These are phyloP conservation scores for Heliocidaris tuberculata DNA, from an alignment of 35 echinoderm and acorn worm species.

Conservation along the genomic window DNA sequence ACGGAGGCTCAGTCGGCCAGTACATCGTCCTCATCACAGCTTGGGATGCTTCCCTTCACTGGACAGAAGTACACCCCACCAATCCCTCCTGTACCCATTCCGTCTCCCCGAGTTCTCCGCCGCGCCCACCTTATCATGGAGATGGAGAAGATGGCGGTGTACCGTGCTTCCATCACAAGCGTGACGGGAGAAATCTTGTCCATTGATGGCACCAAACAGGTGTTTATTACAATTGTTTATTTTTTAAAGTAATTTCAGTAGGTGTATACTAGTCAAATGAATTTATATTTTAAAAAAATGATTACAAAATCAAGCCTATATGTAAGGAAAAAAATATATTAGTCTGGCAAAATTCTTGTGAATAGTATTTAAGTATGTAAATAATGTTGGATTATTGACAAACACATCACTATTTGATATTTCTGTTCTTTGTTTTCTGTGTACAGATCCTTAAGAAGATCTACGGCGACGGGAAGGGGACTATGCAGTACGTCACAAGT, in stretches of 20 bases:
- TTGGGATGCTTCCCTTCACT: slow-evolving; percentile 56
- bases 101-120: slow-evolving; percentile 34
- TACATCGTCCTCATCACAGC: slow-evolving; percentile 45
- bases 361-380: too few relatives aligned
- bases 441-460: too few relatives aligned
- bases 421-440: too few relatives aligned
- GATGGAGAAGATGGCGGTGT: slow-evolving; percentile 40
- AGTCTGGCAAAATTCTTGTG: too few relatives aligned
- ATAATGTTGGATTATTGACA: not conserved
- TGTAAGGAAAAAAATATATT: too few relatives aligned
- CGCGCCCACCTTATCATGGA: slow-evolving; percentile 49
- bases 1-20: slow-evolving; percentile 57
- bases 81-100: slow-evolving; percentile 8
- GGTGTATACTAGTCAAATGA: too few relatives aligned
- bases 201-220: slow-evolving; percentile 77
- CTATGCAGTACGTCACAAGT: too few relatives aligned
- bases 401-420: not conserved
- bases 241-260: not conserved
- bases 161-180: slow-evolving; percentile 26
- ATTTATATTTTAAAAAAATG: too few relatives aligned
- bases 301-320: too few relatives aligned
- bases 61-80: slow-evolving; percentile 32
- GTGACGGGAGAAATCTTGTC: slow-evolving; percentile 59
- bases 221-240: too few relatives aligned
- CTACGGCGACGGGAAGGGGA: too few relatives aligned